These are phyloP conservation scores for Scolopax rusticola DNA, from an alignment of 2,797 vertebrate species.

Conservation along the genomic window DNA sequence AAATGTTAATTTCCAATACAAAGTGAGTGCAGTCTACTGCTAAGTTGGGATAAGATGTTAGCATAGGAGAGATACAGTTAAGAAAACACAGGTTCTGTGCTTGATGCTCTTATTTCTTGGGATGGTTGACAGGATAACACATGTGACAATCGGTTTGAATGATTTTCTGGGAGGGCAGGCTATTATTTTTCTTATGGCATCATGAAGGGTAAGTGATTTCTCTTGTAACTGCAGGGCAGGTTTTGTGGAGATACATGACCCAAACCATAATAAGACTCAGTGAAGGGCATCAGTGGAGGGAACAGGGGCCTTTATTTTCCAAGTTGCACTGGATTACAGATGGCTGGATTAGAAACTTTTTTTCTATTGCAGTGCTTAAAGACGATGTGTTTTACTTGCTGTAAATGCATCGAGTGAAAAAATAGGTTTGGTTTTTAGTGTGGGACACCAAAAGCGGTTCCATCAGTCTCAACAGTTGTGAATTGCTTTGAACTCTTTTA, in stretches of 20 bases:
- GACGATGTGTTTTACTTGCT: not conserved
- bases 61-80: not conserved
- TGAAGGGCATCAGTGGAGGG: not conserved
- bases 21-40: not conserved
- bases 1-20: not conserved
- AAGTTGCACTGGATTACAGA: not conserved
- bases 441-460: not conserved
- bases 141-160: not conserved
- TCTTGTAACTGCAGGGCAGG: slow-evolving; percentile 32
- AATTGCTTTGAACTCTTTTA: not conserved
- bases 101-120: not conserved
- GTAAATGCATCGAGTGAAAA: not conserved
- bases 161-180: slow-evolving; percentile 8
- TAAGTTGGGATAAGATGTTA: not conserved
- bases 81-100: not conserved
- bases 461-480: not conserved
- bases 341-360: not conserved
- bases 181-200: slow-evolving; percentile 37
- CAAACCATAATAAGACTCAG: slow-evolving; percentile 6
- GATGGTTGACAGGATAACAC: not conserved
- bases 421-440: not conserved
- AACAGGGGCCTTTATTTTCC: slow-evolving; percentile 7
- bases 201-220: slow-evolving; percentile 44
- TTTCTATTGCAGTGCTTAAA: not conserved
- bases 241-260: slow-evolving; percentile 58